A percentile compares a stretch with the other conserved stretches of the same genome.
Conservation (phyloP, 2,888 invertebrate species). For the Diadromus collaris region DNA sequence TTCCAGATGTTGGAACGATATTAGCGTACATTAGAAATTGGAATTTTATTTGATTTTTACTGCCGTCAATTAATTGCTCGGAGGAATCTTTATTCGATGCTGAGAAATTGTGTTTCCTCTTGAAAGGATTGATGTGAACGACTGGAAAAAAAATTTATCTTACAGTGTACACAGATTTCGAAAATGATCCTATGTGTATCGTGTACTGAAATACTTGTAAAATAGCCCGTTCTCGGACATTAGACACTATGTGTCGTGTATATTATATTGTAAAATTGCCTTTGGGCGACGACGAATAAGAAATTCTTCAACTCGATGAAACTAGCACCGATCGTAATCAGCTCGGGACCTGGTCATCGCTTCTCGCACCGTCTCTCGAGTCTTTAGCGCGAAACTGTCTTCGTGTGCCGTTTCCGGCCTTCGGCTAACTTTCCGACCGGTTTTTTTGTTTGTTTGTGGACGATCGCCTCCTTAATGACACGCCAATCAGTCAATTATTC, state of each 20-base stretch:
- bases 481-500: slow-evolving; percentile 61
- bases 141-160: neutral
- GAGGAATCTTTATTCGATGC: neutral
- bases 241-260: slow-evolving; percentile 1
- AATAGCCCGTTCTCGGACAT: slow-evolving; percentile 15
- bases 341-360: slow-evolving; percentile 34
- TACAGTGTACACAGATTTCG: neutral
- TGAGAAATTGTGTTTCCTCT: neutral
- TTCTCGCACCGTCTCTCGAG: slow-evolving; percentile 35
- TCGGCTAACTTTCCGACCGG: slow-evolving; percentile 58
- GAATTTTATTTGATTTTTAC: neutral
- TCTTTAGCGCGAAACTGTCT: slow-evolving; percentile 45
- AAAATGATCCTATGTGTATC: neutral
- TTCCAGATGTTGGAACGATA: neutral
- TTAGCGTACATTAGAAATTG: neutral
- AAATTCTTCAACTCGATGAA: slow-evolving; percentile 59
- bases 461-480: slow-evolving; percentile 55
- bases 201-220: neutral
- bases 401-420: slow-evolving; percentile 54
- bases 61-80: neutral
- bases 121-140: neutral
- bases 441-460: slow-evolving; percentile 48
- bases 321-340: slow-evolving; percentile 61
- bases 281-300: slow-evolving; percentile 27
- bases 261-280: slow-evolving; percentile 28